Evolutionary conservation across 2,797 vertebrate species (phyloP).

Genomic region (Morus bassanus): DNA sequence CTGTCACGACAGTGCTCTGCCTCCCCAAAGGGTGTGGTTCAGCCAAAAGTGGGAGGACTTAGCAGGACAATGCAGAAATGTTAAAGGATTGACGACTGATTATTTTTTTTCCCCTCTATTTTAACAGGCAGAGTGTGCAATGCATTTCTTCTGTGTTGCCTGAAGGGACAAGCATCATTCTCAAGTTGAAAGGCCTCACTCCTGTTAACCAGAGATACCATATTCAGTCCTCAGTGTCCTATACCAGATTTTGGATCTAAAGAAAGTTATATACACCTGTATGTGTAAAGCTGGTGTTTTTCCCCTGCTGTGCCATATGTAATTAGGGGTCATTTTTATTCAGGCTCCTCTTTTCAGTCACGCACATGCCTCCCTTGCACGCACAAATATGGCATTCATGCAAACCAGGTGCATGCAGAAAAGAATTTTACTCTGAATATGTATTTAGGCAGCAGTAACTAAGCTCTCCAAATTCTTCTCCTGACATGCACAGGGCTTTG

Average conservation of each 20-base stretch:
- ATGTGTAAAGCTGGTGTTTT: not conserved
- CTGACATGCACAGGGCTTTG: not conserved
- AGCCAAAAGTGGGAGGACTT: not conserved
- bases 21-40: not conserved
- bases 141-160: not conserved
- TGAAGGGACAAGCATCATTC: not conserved
- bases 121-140: not conserved
- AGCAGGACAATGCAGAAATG: not conserved
- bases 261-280: not conserved
- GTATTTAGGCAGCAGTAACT: constrained; percentile 13
- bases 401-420: constrained; percentile 45
- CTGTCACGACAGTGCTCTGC: not conserved
- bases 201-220: not conserved
- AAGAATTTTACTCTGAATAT: constrained; percentile 30
- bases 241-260: not conserved
- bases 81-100: not conserved
- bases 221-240: not conserved
- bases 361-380: not conserved
- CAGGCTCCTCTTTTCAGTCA: not conserved
- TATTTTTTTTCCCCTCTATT: not conserved
- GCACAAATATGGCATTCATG: constrained; percentile 19
- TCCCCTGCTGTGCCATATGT: not conserved
- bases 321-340: not conserved
- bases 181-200: not conserved
- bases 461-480: constrained; percentile 12